phyloP scores from a whole-genome alignment of 2,113 vertebrate species.

The Gymnogyps californianus region DNA sequence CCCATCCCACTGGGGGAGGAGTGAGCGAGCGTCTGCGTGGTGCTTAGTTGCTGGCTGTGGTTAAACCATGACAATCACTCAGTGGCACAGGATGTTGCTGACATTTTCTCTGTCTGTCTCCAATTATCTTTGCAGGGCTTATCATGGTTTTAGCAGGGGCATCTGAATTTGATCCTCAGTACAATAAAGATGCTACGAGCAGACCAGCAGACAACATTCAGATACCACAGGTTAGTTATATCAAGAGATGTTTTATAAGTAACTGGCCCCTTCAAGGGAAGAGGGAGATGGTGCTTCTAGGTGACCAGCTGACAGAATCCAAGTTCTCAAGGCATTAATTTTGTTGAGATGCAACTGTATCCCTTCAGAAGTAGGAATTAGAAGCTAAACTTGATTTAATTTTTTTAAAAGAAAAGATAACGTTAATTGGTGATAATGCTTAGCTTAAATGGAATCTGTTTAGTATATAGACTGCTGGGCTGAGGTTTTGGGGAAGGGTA shows the following conservation, averaged over 20 bases:
- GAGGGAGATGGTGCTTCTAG: neutral
- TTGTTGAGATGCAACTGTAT: neutral
- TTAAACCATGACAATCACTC: neutral
- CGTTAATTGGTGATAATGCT: neutral
- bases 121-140: constrained; percentile 79
- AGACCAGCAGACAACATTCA: constrained; percentile 94
- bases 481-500: neutral
- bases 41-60: no score
- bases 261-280: neutral
- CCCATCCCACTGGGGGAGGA: no score
- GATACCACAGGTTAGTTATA: constrained; percentile 88
- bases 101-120: neutral
- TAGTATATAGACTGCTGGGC: neutral
- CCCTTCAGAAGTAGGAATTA: neutral
- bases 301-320: neutral
- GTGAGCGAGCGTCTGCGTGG: no score
- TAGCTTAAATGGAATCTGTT: neutral
- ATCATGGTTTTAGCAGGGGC: constrained; percentile 95
- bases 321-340: neutral
- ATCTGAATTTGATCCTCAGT: constrained; percentile 96
- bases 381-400: neutral
- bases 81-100: neutral
- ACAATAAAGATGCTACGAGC: constrained; percentile 96
- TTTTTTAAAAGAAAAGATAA: neutral
- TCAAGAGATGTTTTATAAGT: neutral